phyloP scores from a whole-genome alignment of 1,140 invertebrate genomes.

The Ericerus pela region DNA sequence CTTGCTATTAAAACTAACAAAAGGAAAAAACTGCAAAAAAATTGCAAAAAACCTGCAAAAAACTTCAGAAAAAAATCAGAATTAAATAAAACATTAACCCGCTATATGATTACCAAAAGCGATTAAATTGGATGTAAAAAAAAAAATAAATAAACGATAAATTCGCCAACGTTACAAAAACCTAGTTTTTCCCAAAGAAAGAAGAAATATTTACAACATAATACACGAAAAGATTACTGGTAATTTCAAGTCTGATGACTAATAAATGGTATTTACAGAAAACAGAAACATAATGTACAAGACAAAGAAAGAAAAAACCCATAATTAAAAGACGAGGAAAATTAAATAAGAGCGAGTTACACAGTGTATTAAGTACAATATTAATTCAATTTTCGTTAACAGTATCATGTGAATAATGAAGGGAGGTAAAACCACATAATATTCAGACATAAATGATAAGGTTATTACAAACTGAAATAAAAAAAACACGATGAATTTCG shows the following conservation, averaged over 20 bases:
- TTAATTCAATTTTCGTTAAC: too few relatives aligned
- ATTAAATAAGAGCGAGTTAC: too few relatives aligned
- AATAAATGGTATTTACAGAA: not conserved
- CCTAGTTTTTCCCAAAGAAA: not conserved
- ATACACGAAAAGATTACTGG: slow-evolving; percentile 1
- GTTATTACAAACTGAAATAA: too few relatives aligned
- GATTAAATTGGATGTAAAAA: not conserved
- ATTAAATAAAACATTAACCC: not conserved
- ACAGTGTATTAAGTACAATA: too few relatives aligned
- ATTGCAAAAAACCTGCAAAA: not conserved
- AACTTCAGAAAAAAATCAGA: not conserved
- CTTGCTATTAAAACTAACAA: too few relatives aligned
- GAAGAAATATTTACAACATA: slow-evolving; percentile 2
- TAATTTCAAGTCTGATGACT: slow-evolving; percentile 3
- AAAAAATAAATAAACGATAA: too few relatives aligned
- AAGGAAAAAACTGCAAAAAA: not conserved
- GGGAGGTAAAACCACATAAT: too few relatives aligned
- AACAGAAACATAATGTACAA: not conserved
- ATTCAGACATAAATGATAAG: too few relatives aligned
- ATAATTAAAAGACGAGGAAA: too few relatives aligned
- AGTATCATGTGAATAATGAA: too few relatives aligned
- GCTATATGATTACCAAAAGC: not conserved
- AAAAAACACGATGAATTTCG: too few relatives aligned
- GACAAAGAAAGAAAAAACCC: too few relatives aligned
- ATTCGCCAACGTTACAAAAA: not conserved